Percentiles rank a stretch among this genome's conserved stretches.
phyloP scores from a whole-genome alignment of 2,113 vertebrate genomes.

The Corythornis madagascariensis region DNA sequence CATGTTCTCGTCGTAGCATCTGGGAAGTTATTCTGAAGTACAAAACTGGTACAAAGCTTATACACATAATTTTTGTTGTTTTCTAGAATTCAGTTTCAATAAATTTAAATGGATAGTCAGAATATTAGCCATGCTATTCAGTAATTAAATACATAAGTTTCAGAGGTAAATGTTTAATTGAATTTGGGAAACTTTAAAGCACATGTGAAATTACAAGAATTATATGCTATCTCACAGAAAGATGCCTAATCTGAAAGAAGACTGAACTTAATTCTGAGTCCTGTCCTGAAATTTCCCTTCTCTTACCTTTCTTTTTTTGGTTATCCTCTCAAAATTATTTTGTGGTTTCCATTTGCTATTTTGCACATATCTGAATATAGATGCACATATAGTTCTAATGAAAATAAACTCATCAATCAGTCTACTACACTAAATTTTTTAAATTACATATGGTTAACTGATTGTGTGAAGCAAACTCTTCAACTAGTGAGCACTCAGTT shows the following conservation, averaged over 20 bases:
- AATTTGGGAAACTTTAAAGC: neutral
- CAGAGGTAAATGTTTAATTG: neutral
- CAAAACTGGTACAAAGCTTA: constrained; percentile 75
- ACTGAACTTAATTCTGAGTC: neutral
- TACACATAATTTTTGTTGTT: neutral
- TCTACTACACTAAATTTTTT: neutral
- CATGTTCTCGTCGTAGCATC: constrained; percentile 86
- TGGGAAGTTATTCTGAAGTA: constrained; percentile 91
- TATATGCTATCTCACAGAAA: neutral
- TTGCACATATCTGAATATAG: neutral
- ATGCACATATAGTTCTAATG: neutral
- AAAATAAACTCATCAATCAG: neutral
- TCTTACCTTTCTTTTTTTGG: neutral
- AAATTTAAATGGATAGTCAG: neutral
- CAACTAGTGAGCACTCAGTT: neutral
- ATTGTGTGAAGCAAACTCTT: neutral
- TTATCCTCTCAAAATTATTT: neutral
- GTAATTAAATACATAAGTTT: neutral
- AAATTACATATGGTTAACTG: neutral
- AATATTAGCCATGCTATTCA: neutral
- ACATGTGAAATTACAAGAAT: neutral
- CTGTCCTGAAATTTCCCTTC: neutral
- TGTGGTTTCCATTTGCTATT: neutral
- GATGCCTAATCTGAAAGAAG: rapidly evolving
- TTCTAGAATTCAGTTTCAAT: neutral